These are phyloP conservation scores for Yponomeuta sedellus DNA, from an alignment of 2,888 invertebrate genomes.

Conservation along the genomic window DNA sequence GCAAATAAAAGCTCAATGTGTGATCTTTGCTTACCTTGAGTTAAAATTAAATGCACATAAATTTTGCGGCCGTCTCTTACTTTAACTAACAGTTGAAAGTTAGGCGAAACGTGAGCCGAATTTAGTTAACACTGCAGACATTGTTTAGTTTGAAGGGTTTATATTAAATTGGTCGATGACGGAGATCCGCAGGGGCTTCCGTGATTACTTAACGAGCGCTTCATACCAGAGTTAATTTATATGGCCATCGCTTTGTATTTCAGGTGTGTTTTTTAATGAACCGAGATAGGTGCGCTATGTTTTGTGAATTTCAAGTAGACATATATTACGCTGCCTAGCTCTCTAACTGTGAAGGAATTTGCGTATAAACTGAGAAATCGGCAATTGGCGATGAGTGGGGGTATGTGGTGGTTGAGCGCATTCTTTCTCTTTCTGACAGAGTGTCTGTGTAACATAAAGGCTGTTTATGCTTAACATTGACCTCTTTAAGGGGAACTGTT, in stretches of 20 bases:
- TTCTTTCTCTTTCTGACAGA: no score
- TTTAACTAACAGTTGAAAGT: conserved; percentile 31
- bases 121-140: conserved; percentile 52
- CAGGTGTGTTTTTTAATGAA: no score
- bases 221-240: not conserved
- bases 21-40: not conserved
- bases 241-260: not conserved
- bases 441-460: no score
- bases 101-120: conserved; percentile 34
- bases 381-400: no score
- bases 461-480: no score
- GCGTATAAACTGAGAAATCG: no score
- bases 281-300: no score
- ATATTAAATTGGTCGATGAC: conserved; percentile 25
- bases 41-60: conserved; percentile 25
- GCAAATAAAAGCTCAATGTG: not conserved
- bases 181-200: conserved; percentile 18
- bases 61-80: conserved; percentile 38
- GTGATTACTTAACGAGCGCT: not conserved
- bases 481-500: no score
- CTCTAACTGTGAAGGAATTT: no score
- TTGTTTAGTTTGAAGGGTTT: conserved; percentile 35
- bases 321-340: no score
- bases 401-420: no score
- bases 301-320: no score